These are phyloP conservation scores for Tenthredo amoena DNA, from an alignment of 2,888 invertebrate genomes.

Conservation along the genomic window DNA sequence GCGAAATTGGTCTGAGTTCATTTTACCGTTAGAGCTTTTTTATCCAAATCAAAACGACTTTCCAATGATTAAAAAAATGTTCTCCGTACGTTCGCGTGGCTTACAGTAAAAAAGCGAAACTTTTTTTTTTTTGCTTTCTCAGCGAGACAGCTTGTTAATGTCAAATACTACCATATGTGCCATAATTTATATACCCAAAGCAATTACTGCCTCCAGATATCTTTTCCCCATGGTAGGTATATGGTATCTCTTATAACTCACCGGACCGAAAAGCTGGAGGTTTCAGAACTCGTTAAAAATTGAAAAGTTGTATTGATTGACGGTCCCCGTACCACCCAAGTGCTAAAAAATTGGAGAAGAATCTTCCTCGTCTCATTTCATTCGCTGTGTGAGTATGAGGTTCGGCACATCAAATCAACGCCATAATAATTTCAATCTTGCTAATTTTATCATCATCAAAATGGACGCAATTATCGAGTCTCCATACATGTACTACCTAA, in stretches of 20 bases:
- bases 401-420: not conserved
- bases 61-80: too few relatives aligned
- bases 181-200: slow-evolving; percentile 3
- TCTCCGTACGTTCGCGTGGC: not conserved
- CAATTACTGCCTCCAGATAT: slow-evolving; percentile 11
- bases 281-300: slow-evolving; percentile 29
- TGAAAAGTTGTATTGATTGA: slow-evolving; percentile 31
- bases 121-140: not conserved
- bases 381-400: not conserved
- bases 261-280: not conserved
- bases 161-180: not conserved
- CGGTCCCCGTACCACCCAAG: slow-evolving; percentile 12
- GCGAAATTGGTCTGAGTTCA: not conserved
- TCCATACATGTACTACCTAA: not conserved
- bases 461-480: not conserved
- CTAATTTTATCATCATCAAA: not conserved
- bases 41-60: too few relatives aligned
- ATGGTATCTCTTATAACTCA: not conserved
- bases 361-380: not conserved
- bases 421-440: not conserved
- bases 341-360: not conserved
- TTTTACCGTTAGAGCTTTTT: too few relatives aligned
- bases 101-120: not conserved
- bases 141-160: not conserved
- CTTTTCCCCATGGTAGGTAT: not conserved